Evolutionary conservation across 1,140 invertebrate species (phyloP).

Genomic region (Sycophila sp.): DNA sequence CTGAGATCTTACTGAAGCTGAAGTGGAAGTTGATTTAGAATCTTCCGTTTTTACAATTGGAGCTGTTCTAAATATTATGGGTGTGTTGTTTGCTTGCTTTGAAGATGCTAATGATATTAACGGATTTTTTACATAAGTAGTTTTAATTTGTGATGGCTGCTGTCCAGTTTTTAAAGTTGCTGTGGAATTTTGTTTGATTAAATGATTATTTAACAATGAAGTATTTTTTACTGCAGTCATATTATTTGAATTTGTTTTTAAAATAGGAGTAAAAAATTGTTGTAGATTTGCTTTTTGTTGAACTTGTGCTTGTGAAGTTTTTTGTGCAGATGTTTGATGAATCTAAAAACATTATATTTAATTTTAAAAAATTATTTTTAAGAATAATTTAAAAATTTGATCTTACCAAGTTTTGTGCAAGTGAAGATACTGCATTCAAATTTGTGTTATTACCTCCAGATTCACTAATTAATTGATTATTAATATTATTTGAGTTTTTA

Average conservation of each 20-base stretch:
- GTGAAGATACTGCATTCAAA: constrained; percentile 36
- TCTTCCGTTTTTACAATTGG: constrained; percentile 49
- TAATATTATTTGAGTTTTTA: constrained; percentile 31
- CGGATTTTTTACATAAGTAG: constrained; percentile 35
- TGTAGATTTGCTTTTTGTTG: constrained; percentile 45
- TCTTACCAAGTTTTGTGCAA: constrained; percentile 46
- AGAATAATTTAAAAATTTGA: background rate
- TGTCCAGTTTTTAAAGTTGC: constrained; percentile 49
- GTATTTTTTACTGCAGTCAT: constrained; percentile 40
- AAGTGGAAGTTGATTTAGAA: constrained; percentile 37
- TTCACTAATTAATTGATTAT: constrained; percentile 39
- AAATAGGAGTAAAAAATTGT: constrained; percentile 47
- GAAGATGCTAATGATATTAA: constrained; percentile 16
- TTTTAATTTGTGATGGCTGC: constrained; percentile 50
- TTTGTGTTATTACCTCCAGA: constrained; percentile 41
- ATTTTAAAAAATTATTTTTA: background rate
- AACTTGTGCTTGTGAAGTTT: constrained; percentile 34
- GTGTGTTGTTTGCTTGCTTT: constrained; percentile 45
- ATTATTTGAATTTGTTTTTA: constrained; percentile 39
- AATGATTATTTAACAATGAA: constrained; percentile 43
- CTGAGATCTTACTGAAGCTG: constrained; percentile 41
- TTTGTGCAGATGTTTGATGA: constrained; percentile 43
- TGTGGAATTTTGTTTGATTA: constrained; percentile 32
- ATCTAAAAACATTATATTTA: constrained; percentile 39
- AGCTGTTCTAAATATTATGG: constrained; percentile 49